Conservation (phyloP, 2,888 invertebrate species). For the Lepidonotus clava region DNA sequence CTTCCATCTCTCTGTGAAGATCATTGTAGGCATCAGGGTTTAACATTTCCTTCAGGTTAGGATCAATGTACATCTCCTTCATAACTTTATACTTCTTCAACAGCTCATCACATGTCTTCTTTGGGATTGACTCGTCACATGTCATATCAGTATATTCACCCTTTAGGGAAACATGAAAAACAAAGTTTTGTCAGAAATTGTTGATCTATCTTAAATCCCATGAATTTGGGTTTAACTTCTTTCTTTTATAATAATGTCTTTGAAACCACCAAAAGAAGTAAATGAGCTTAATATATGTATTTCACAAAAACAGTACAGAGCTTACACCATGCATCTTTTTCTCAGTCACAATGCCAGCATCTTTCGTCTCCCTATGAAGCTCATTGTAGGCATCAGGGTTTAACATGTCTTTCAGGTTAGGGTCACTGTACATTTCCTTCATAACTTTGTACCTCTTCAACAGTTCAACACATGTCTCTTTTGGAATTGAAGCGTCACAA, state of each 20-base stretch:
- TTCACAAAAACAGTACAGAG: not conserved
- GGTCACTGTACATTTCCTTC: conserved; percentile 2
- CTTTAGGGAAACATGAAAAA: not conserved
- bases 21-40: conserved; percentile 22
- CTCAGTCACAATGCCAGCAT: not conserved
- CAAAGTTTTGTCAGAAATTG: not conserved
- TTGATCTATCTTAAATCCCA: too few relatives aligned
- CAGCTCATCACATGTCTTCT: not conserved
- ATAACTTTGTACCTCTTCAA: not conserved
- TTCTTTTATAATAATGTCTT: not conserved
- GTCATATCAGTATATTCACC: not conserved
- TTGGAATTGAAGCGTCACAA: not conserved
- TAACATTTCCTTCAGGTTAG: not conserved
- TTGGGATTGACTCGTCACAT: not conserved
- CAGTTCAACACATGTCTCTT: not conserved
- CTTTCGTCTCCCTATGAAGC: not conserved
- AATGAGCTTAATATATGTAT: not conserved
- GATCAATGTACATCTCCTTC: conserved; percentile 36
- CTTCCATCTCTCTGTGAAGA: conserved; percentile 12
- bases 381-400: not conserved
- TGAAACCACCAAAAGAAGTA: not conserved
- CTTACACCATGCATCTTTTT: not conserved
- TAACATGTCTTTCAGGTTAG: not conserved
- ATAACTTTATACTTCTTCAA: conserved; percentile 1
- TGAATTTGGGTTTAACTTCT: not conserved